Percentiles rank a stretch among this genome's conserved stretches.
phyloP scores from a whole-genome alignment of 1,140 invertebrate genomes.

The Sycobia sp. region DNA sequence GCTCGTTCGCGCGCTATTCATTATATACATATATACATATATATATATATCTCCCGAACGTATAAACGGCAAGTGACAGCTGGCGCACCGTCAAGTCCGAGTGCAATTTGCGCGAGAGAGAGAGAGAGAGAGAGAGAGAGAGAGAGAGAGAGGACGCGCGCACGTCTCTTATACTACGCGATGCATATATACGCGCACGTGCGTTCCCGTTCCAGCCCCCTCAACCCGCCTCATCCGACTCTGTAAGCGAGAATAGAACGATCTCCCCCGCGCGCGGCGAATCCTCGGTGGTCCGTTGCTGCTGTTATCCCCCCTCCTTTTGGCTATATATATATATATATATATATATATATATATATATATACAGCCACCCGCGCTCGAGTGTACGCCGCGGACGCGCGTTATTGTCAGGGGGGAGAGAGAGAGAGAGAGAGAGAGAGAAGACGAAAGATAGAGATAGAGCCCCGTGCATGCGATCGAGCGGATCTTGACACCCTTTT shows the following conservation, averaged over 20 bases:
- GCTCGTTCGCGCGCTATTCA: slow-evolving; percentile 25
- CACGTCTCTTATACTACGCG: neutral
- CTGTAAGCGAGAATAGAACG: too few relatives aligned
- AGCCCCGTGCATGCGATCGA: too few relatives aligned
- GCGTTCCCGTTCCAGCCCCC: slow-evolving; percentile 38
- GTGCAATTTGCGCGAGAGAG: slow-evolving; percentile 2
- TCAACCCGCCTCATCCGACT: slow-evolving; percentile 16
- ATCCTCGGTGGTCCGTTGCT: neutral
- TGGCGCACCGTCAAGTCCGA: slow-evolving; percentile 32
- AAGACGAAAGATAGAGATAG: too few relatives aligned
- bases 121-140: neutral
- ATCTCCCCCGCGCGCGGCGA: slow-evolving; percentile 7
- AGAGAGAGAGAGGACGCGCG: neutral
- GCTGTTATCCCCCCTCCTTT: slow-evolving; percentile 8
- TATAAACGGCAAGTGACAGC: slow-evolving; percentile 37
- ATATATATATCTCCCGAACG: too few relatives aligned
- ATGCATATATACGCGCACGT: slow-evolving; percentile 35
- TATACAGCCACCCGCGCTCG: too few relatives aligned
- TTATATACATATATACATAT: too few relatives aligned
- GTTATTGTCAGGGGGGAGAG: too few relatives aligned
- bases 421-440: too few relatives aligned
- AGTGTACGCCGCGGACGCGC: too few relatives aligned
- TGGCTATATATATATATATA: too few relatives aligned
- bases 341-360: too few relatives aligned
- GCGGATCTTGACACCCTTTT: too few relatives aligned